Evolutionary conservation across 2,888 invertebrate genomes (phyloP), one percentile per base, ranked within the genome.

Genomic region (Phengaris arion): DNA sequence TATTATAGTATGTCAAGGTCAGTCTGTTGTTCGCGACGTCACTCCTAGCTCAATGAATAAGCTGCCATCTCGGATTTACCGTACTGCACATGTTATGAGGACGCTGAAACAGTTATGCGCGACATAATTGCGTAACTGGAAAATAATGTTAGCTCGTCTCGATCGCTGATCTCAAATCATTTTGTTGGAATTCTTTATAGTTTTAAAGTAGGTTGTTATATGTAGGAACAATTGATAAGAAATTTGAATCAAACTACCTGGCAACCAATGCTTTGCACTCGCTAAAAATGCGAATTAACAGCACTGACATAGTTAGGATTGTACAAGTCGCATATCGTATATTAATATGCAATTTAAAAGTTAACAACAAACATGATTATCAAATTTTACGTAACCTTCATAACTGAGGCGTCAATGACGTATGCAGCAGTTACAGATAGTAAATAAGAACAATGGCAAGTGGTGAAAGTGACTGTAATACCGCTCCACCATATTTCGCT

Each of bases 391-490:
- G 85, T 85, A 90, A 90, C 79, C 78, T 78, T 81, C 79, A 48
- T 74, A 76, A 75, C 78, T 73, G 77, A 72, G 79, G 76, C 77
- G 81, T 88, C 85, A 85, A 84, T 90, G 85, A 87, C 83, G 84
- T 82, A 46, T 76, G 55, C 83, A 83, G 81, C 81, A 82, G 79
- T 82, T 83, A 84, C 84, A 86, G 86, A 87, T 87, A 84, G 82
- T 85, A 86, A 87, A 87, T 88, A 86, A 83, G 84, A 88, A 92
- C 91, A 92, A 92, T 91, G 83, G 87, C 81, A 79, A 81, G 83
- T 81, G 91, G 93, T 88, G 93, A 93, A 93, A 93, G 93, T 93
- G 86, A 81, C 86, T 84, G 82, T 86, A 86, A 85, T 86, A 90
- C 85, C 88, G 87, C 55, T 59, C 75, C 87, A 87, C 83, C 35